Evolutionary conservation across 2,113 vertebrate genomes (phyloP), one percentile per base, ranked within the genome.

Genomic region (Proterorhinus semilunaris): DNA sequence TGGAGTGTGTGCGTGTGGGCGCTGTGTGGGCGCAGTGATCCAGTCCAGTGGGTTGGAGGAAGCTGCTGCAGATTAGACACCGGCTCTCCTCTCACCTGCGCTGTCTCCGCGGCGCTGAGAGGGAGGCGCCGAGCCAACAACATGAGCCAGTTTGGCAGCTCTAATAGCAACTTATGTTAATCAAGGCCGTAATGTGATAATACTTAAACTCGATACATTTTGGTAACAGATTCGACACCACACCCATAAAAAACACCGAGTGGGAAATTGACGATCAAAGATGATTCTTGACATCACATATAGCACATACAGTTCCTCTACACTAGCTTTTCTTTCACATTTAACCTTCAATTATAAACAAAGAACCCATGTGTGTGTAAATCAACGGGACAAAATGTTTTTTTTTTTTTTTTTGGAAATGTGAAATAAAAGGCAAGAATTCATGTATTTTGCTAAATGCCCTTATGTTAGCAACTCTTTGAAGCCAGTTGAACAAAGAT

Each of bases 51-150:
- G 54, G 16, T 36, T 57, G 54, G 17, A 57, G 54, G 21, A 57
- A 57, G 54, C 54, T 57, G 54, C 54, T 57, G 3, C 55, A 59
- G 55, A 59, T 59, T 59, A 42, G 55, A 43, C 36, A 42, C 55
- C 43, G 27, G 1, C 55, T 43, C 57, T 43, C 12, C 27, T 13
- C 57, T 59, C 36, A 44, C 36, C 57, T 55, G 17, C 53, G 10
- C 17, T 3, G 8, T 55, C 53, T 55, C 16, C 17, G 44, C 12
- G 17, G 17, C n/a, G 8, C 16, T 21, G 44, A 15, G 4, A 15
- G 13, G 9, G 3, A 12, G 58, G 42, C 42, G 9, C 3, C 1
- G 42, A n/a, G 58, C 58, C 58, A 61, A 45, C 3, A 44, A 7
- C 58, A 10, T 27, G 7, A 16, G 17, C 57, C 36, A 15, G 17